Evolutionary conservation across 2,888 invertebrate genomes (phyloP).

Genomic region (Plebejus argus): DNA sequence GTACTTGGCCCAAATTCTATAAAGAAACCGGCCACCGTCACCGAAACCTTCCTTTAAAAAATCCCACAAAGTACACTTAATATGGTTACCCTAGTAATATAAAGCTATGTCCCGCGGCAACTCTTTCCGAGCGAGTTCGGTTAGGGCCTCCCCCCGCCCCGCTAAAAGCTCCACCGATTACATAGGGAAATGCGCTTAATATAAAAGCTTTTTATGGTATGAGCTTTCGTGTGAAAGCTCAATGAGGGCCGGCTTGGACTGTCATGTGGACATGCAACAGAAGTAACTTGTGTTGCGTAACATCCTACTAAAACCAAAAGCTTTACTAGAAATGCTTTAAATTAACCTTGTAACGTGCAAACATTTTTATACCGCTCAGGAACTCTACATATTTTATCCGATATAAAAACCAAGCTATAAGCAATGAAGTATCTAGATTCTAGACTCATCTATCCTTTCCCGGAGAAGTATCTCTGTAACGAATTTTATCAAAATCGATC

Average conservation of each 20-base stretch:
- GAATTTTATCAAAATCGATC: too few relatives aligned
- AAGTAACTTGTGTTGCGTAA: not conserved
- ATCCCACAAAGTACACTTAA: not conserved
- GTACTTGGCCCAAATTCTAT: too few relatives aligned
- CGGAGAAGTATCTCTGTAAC: too few relatives aligned
- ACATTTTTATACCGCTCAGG: too few relatives aligned
- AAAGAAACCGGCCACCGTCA: too few relatives aligned
- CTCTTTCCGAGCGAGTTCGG: conserved; percentile 23
- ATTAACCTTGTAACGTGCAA: too few relatives aligned
- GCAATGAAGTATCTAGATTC: too few relatives aligned
- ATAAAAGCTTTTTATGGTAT: conserved; percentile 15
- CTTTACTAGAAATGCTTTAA: too few relatives aligned
- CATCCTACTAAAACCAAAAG: not conserved
- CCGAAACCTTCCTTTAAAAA: not conserved
- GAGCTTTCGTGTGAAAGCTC: conserved; percentile 13
- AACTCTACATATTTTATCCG: too few relatives aligned
- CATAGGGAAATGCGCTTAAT: conserved; percentile 26
- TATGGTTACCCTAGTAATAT: conserved; percentile 9
- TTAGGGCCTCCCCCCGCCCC: not conserved
- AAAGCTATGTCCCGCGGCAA: conserved; percentile 28
- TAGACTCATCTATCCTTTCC: too few relatives aligned
- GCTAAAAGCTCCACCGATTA: conserved; percentile 19
- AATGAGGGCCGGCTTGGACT: not conserved
- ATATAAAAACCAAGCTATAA: too few relatives aligned
- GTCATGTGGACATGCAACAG: not conserved